Evolutionary conservation across 2,888 invertebrate genomes (phyloP).

Genomic region (Ormia ochracea): DNA sequence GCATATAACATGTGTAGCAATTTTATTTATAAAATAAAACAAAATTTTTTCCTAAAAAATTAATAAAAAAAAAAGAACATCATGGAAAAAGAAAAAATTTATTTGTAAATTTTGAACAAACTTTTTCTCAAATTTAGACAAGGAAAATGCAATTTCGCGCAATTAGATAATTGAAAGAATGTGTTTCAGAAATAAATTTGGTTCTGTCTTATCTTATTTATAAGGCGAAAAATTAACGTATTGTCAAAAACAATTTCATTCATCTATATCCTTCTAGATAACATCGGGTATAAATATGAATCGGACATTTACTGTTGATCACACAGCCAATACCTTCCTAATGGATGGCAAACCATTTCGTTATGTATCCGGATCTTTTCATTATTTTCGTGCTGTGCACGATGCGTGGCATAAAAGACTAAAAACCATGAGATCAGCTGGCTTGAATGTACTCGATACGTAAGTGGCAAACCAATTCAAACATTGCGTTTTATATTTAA

Average conservation of each 20-base stretch:
- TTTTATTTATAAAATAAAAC: too few species aligned
- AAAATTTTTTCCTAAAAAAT: too few species aligned
- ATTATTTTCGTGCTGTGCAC: constrained; percentile 90
- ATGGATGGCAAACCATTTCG: constrained; percentile 84
- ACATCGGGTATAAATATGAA: background rate
- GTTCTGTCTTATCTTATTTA: too few species aligned
- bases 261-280: background rate
- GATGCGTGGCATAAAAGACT: constrained; percentile 88
- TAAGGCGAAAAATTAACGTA: too few species aligned
- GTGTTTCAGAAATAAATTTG: too few species aligned
- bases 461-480: constrained; percentile 74
- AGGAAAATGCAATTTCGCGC: too few species aligned
- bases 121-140: too few species aligned
- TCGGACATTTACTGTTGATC: constrained; percentile 77
- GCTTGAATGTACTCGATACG: constrained; percentile 92
- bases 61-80: too few species aligned
- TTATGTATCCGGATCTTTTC: constrained; percentile 87
- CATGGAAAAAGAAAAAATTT: too few species aligned
- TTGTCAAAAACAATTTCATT: background rate
- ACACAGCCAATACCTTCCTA: constrained; percentile 81
- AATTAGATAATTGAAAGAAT: too few species aligned
- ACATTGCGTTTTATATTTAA: background rate
- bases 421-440: constrained; percentile 86
- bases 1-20: too few species aligned
- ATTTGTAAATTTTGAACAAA: too few species aligned